phyloP scores from a whole-genome alignment of 2,113 vertebrate species.

The Gulo gulo region DNA sequence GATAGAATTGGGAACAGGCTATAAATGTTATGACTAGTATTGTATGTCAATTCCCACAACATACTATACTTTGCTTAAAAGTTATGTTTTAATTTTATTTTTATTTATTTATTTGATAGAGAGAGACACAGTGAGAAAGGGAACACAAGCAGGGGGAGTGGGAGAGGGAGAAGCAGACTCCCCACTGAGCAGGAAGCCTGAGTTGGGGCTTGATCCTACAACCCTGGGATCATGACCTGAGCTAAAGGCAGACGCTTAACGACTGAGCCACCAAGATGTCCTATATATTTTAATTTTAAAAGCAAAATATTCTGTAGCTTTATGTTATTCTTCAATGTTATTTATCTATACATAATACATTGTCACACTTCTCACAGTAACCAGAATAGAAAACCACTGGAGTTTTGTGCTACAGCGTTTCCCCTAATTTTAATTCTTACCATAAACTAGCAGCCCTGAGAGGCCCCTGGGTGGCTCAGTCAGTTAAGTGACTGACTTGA shows the following conservation, averaged over 20 bases:
- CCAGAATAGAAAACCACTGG: not conserved
- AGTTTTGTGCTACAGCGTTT: not conserved
- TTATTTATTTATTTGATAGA: not conserved
- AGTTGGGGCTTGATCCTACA: too few relatives aligned
- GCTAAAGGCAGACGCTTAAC: too few relatives aligned
- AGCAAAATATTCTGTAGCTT: not conserved
- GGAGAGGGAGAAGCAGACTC: too few relatives aligned
- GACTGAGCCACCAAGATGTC: too few relatives aligned
- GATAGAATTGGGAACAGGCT: not conserved
- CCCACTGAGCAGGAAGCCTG: too few relatives aligned
- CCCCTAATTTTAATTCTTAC: not conserved
- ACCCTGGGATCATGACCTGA: too few relatives aligned
- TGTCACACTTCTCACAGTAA: not conserved
- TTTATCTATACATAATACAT: not conserved
- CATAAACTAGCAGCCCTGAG: not conserved
- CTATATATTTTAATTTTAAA: not conserved
- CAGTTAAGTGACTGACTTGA: not conserved
- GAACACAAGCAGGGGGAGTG: too few relatives aligned
- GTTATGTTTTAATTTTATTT: not conserved
- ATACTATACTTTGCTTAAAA: not conserved
- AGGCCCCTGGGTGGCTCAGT: not conserved
- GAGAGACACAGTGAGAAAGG: too few relatives aligned
- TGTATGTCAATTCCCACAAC: not conserved
- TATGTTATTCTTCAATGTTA: not conserved
- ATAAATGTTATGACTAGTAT: not conserved